A percentile compares a stretch with the other conserved stretches of the same genome.
These are phyloP conservation scores for Guaruba guarouba DNA, from an alignment of 2,113 vertebrate genomes.

Conservation along the genomic window DNA sequence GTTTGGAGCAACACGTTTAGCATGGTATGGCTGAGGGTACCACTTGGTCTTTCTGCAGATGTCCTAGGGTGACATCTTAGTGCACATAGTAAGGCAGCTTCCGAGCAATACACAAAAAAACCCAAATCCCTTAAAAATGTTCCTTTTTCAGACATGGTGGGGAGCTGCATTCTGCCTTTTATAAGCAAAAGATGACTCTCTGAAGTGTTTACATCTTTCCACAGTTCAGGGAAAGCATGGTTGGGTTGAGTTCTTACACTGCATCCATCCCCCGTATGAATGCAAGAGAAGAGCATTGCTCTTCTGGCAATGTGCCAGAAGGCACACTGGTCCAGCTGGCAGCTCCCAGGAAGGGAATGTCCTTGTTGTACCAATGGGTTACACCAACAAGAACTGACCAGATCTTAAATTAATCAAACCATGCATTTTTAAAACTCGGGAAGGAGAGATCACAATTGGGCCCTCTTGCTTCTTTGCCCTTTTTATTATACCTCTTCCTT, in stretches of 20 bases:
- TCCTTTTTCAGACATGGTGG: background rate
- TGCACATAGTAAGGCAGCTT: background rate
- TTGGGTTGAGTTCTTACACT: background rate
- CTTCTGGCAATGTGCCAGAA: background rate
- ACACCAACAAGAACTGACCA: background rate
- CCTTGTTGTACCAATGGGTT: background rate
- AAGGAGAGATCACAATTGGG: background rate
- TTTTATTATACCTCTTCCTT: conserved; percentile 35
- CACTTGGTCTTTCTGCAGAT: background rate
- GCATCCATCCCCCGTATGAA: fast-evolving
- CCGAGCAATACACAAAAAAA: background rate
- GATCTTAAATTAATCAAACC: background rate
- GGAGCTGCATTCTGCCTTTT: background rate
- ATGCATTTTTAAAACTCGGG: background rate
- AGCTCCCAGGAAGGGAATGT: background rate
- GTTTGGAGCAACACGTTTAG: fast-evolving
- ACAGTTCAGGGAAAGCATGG: background rate
- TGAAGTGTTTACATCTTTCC: background rate
- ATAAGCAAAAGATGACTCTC: background rate
- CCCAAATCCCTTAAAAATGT: background rate
- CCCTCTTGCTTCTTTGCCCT: background rate
- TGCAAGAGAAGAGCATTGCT: background rate
- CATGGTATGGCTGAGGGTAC: background rate
- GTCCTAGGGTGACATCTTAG: background rate
- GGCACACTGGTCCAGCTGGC: background rate